Percentiles rank a stretch among this genome's conserved stretches.
Conservation (phyloP, 2,888 invertebrate species). For the Tigriopus californicus region DNA sequence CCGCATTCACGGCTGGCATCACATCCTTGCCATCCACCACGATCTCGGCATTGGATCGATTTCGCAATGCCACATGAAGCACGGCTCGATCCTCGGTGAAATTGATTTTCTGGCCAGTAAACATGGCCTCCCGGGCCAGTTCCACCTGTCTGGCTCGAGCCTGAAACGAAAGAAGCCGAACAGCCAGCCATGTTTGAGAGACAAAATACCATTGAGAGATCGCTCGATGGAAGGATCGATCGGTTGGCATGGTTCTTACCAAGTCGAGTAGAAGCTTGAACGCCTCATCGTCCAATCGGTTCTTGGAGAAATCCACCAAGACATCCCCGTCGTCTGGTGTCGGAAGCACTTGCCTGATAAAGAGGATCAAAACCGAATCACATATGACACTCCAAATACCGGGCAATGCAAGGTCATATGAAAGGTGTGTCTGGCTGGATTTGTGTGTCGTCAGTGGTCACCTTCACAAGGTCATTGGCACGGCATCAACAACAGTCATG, state of each 20-base stretch:
- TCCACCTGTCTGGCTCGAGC: slow-evolving; percentile 46
- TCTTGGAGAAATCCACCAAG: slow-evolving; percentile 90
- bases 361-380: slow-evolving; percentile 18
- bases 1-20: slow-evolving; percentile 75
- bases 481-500: not conserved
- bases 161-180: slow-evolving; percentile 36
- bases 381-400: too few species aligned
- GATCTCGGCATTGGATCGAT: slow-evolving; percentile 57
- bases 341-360: slow-evolving; percentile 43
- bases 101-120: slow-evolving; percentile 79
- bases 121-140: slow-evolving; percentile 76
- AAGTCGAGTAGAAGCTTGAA: slow-evolving; percentile 55
- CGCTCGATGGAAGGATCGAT: too few species aligned
- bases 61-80: slow-evolving; percentile 79
- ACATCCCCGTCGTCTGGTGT: slow-evolving; percentile 77
- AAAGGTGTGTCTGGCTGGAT: slow-evolving; percentile 14
- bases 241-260: slow-evolving; percentile 40
- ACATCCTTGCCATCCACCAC: slow-evolving; percentile 70
- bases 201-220: too few species aligned
- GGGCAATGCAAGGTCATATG: too few species aligned
- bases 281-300: slow-evolving; percentile 60
- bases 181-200: slow-evolving; percentile 7
- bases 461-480: not conserved
- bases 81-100: slow-evolving; percentile 93
- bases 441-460: not conserved